phyloP scores from a whole-genome alignment of 1,140 invertebrate genomes.

The Drosophila rhopaloa region DNA sequence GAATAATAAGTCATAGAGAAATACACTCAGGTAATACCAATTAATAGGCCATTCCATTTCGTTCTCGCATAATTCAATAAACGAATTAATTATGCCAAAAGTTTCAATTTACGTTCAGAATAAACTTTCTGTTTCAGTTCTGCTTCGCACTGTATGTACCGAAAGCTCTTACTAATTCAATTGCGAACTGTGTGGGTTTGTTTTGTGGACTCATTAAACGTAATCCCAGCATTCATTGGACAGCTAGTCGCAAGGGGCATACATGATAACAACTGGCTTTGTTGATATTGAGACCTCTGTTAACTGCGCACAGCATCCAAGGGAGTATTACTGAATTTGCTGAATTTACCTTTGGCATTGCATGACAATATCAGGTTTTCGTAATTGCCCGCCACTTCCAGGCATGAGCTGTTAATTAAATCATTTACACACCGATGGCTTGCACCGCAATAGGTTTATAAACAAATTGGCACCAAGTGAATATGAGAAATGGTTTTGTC shows the following conservation, averaged over 20 bases:
- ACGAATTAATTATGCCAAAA: slow-evolving; percentile 8
- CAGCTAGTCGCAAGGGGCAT: slow-evolving; percentile 18
- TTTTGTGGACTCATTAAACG: slow-evolving; percentile 46
- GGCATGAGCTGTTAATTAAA: slow-evolving; percentile 65
- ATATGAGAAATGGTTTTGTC: slow-evolving; percentile 27
- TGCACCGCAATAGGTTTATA: slow-evolving; percentile 20
- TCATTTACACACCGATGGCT: slow-evolving; percentile 55
- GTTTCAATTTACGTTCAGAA: background rate
- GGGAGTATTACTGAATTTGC: slow-evolving; percentile 32
- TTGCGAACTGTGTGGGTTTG: slow-evolving; percentile 13
- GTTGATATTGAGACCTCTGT: slow-evolving; percentile 54
- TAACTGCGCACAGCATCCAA: slow-evolving; percentile 21
- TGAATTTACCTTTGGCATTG: slow-evolving; percentile 37
- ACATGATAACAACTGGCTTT: slow-evolving; percentile 5
- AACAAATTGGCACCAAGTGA: slow-evolving; percentile 37
- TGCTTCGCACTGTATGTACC: background rate
- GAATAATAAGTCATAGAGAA: background rate
- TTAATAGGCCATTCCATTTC: background rate
- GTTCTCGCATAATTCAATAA: background rate
- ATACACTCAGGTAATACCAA: background rate
- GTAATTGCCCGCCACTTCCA: slow-evolving; percentile 72
- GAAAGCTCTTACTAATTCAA: slow-evolving; percentile 14
- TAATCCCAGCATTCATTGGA: slow-evolving; percentile 51
- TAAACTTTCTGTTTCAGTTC: slow-evolving; percentile 4
- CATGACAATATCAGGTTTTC: slow-evolving; percentile 63